phyloP scores from a whole-genome alignment of 2,797 vertebrate species.

The Halcyon leucocephala region DNA sequence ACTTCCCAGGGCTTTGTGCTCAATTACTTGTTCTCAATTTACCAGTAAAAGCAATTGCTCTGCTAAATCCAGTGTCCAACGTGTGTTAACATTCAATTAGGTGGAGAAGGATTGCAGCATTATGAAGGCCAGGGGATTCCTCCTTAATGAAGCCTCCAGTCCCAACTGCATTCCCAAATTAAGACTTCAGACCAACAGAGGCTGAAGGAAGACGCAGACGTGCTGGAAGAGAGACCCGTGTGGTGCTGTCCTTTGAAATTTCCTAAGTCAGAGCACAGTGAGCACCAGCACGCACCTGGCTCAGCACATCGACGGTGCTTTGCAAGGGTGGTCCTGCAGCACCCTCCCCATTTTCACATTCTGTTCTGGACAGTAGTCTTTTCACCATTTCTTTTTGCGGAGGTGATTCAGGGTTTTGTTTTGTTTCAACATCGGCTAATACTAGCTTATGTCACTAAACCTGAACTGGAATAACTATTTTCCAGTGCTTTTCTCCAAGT shows the following conservation, averaged over 20 bases:
- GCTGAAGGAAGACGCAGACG: background rate
- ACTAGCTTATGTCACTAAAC: background rate
- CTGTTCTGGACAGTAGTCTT: background rate
- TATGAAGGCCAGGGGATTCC: background rate
- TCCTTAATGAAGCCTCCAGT: slow-evolving; percentile 19
- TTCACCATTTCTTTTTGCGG: background rate
- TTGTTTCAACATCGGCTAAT: background rate
- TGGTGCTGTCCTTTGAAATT: background rate
- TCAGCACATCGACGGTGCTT: background rate
- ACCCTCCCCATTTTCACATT: background rate
- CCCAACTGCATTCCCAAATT: background rate
- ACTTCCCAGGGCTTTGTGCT: background rate
- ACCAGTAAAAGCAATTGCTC: background rate
- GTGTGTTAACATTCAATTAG: slow-evolving; percentile 8
- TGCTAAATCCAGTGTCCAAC: background rate
- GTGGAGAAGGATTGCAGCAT: slow-evolving; percentile 2
- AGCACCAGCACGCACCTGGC: background rate
- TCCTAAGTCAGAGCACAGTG: background rate
- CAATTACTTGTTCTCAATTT: background rate
- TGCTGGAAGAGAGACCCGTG: background rate
- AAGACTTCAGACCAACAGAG: background rate
- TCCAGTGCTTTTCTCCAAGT: slow-evolving; percentile 7
- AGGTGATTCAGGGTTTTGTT: background rate
- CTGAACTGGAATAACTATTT: background rate
- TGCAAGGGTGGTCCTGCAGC: background rate